Evolutionary conservation across 2,888 invertebrate species (phyloP).

Genomic region (Tubulanus polymorphus): DNA sequence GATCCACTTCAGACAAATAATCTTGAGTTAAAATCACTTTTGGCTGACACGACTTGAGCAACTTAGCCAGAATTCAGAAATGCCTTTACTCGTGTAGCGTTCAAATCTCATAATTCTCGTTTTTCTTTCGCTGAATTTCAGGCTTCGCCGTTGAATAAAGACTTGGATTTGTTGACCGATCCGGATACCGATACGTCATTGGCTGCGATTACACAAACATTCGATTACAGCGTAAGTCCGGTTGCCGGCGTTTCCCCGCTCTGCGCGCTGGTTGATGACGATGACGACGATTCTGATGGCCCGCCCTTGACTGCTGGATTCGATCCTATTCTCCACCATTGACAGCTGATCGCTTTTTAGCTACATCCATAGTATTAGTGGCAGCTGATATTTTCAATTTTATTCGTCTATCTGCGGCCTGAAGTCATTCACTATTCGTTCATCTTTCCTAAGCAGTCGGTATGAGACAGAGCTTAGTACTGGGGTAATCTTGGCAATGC

Average conservation of each 20-base stretch:
- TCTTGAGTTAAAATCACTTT: neutral
- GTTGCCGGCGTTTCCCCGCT: constrained; percentile 9
- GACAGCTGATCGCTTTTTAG: too few relatives aligned
- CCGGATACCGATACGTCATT: constrained; percentile 37
- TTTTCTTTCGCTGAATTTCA: constrained; percentile 8
- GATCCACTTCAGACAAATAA: too few relatives aligned
- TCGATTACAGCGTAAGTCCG: constrained; percentile 33
- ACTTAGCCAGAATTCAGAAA: neutral
- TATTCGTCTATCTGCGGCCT: too few relatives aligned
- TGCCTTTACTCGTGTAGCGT: neutral
- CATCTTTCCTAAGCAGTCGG: too few relatives aligned
- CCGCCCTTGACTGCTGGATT: constrained; percentile 1
- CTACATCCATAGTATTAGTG: too few relatives aligned
- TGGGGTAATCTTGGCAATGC: too few relatives aligned
- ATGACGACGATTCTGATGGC: constrained; percentile 34
- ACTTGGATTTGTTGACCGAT: constrained; percentile 36
- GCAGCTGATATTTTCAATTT: too few relatives aligned
- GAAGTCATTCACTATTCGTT: too few relatives aligned
- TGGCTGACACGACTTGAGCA: neutral
- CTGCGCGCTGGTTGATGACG: constrained; percentile 28
- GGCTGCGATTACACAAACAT: constrained; percentile 39
- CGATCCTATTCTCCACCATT: too few relatives aligned
- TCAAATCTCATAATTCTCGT: neutral
- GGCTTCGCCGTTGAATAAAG: constrained; percentile 27
- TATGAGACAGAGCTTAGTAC: too few relatives aligned